Percentiles rank a stretch among this genome's conserved stretches.
Evolutionary conservation across 2,888 invertebrate genomes (phyloP).

Genomic region (Meloe dianella): DNA sequence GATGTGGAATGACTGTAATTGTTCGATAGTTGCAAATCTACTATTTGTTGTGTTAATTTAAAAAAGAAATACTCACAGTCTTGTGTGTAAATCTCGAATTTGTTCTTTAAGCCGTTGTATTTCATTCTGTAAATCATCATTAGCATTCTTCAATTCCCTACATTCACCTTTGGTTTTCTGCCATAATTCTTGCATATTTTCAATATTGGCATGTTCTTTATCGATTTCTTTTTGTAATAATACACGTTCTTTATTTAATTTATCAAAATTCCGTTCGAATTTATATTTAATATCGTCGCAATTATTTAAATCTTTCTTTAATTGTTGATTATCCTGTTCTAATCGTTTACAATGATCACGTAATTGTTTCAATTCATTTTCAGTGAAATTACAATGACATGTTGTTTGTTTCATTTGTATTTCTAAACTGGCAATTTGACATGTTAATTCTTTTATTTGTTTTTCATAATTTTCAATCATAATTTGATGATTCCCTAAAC

Average conservation of each 20-base stretch:
- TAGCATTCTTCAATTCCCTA: conserved; percentile 67
- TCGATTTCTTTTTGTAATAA: conserved; percentile 57
- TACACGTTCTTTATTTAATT: conserved; percentile 59
- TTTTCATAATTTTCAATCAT: conserved; percentile 65
- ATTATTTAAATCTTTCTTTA: conserved; percentile 62
- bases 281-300: conserved; percentile 59
- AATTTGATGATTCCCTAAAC: conserved; percentile 64
- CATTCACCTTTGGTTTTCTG: conserved; percentile 66
- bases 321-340: conserved; percentile 71
- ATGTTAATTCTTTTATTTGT: conserved; percentile 63
- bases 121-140: conserved; percentile 71
- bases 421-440: conserved; percentile 69
- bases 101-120: conserved; percentile 65
- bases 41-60: background rate
- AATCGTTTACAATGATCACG: conserved; percentile 68
- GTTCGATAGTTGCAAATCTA: background rate
- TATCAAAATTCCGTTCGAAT: conserved; percentile 61
- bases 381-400: conserved; percentile 65
- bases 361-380: conserved; percentile 67
- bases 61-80: conserved; percentile 59
- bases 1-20: conserved; percentile 42
- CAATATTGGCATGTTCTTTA: conserved; percentile 61
- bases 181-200: conserved; percentile 65
- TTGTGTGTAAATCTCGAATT: conserved; percentile 61
- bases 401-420: conserved; percentile 67